Evolutionary conservation across 2,888 invertebrate species (phyloP).

Genomic region (Strigamia maritima): DNA sequence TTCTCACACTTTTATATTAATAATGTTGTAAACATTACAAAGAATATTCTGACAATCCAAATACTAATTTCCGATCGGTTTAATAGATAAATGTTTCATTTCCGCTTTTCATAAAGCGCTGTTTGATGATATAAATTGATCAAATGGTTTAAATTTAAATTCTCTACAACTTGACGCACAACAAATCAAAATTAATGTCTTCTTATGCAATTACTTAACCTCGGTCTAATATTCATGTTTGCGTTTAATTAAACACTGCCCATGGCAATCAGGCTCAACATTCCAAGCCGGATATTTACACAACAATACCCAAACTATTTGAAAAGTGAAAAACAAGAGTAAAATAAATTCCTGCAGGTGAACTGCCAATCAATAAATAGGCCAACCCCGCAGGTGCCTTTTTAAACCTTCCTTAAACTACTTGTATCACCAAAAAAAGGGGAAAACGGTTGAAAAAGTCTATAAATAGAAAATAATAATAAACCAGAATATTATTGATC

Average conservation of each 20-base stretch:
- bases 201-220: background rate
- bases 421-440: background rate
- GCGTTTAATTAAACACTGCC: background rate
- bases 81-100: background rate
- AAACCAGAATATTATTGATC: background rate
- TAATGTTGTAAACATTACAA: background rate
- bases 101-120: background rate
- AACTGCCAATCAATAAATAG: background rate
- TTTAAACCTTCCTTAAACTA: background rate
- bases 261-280: background rate
- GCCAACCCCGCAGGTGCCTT: background rate
- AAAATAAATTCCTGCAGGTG: background rate
- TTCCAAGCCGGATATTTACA: background rate
- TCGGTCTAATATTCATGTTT: background rate
- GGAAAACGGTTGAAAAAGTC: background rate
- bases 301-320: background rate
- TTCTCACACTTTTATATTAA: background rate
- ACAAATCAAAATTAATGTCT: background rate
- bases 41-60: background rate
- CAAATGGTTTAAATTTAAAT: too few relatives aligned
- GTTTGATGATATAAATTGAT: background rate
- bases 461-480: background rate
- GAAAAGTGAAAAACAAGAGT: background rate
- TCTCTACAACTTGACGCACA: background rate
- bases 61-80: background rate